phyloP scores from a whole-genome alignment of 1,140 invertebrate species.

The Trichogramma pretiosum region DNA sequence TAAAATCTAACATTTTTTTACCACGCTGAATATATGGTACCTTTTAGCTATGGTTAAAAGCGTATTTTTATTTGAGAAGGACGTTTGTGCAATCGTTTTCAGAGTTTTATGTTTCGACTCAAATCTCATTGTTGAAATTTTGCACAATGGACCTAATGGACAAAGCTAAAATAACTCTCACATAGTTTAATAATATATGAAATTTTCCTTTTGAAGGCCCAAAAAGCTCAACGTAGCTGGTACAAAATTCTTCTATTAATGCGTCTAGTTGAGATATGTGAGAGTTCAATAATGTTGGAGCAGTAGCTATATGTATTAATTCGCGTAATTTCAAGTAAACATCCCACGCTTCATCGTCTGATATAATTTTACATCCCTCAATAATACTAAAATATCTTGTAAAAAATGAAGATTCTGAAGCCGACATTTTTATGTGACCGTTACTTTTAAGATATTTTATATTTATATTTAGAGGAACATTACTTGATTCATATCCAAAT shows the following conservation, averaged over 20 bases:
- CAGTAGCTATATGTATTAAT: background rate
- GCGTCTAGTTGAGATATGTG: background rate
- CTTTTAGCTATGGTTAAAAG: background rate
- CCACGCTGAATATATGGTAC: background rate
- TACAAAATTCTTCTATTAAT: background rate
- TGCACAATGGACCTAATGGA: background rate
- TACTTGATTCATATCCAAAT: too few relatives aligned
- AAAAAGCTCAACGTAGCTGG: background rate
- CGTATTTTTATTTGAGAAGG: background rate
- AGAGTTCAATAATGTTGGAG: background rate
- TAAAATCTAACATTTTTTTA: background rate
- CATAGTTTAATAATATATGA: background rate
- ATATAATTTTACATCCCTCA: background rate
- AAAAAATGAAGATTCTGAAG: slow-evolving; percentile 2
- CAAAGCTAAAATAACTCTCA: background rate
- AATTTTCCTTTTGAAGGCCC: background rate
- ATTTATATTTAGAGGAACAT: background rate
- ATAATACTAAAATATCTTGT: slow-evolving; percentile 5
- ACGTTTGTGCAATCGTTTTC: background rate
- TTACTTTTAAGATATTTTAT: slow-evolving; percentile 3
- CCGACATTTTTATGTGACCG: slow-evolving; percentile 1
- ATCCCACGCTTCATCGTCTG: background rate
- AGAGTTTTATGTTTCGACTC: background rate
- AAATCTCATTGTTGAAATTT: background rate
- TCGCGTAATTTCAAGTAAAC: slow-evolving; percentile 3